Evolutionary conservation across 2,888 invertebrate genomes (phyloP).

Genomic region (Drosophila antonietae): DNA sequence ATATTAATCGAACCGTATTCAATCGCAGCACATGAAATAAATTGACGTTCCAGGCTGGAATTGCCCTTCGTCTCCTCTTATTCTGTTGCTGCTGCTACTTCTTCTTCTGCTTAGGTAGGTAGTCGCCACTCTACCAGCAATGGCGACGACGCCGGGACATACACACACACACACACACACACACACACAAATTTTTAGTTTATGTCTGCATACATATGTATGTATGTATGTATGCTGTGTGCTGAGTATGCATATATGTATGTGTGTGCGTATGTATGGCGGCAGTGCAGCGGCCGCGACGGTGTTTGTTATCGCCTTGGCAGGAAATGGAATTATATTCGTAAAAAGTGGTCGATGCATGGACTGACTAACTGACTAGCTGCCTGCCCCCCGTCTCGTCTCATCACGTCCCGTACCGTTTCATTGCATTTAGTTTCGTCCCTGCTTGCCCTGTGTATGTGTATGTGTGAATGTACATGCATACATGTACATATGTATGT

Average conservation of each 20-base stretch:
- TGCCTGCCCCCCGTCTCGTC: not conserved
- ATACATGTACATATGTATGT: too few species aligned
- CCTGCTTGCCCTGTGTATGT: slow-evolving; percentile 17
- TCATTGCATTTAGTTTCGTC: slow-evolving; percentile 8
- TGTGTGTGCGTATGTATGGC: slow-evolving; percentile 28
- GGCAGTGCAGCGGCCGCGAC: slow-evolving; percentile 46
- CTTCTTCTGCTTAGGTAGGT: slow-evolving; percentile 40
- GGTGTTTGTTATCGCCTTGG: slow-evolving; percentile 78
- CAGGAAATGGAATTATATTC: slow-evolving; percentile 82
- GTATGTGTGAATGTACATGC: not conserved
- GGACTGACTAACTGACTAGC: slow-evolving; percentile 11
- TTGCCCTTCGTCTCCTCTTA: slow-evolving; percentile 32
- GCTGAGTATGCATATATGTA: not conserved
- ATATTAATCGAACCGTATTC: slow-evolving; percentile 74
- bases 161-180: slow-evolving; percentile 30
- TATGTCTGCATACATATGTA: slow-evolving; percentile 19
- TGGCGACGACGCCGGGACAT: slow-evolving; percentile 66
- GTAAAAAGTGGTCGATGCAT: slow-evolving; percentile 70
- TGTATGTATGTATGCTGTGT: slow-evolving; percentile 10
- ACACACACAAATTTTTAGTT: slow-evolving; percentile 8
- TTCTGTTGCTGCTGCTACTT: slow-evolving; percentile 10
- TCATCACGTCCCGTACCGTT: not conserved
- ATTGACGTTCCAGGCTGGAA: slow-evolving; percentile 49
- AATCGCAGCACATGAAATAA: slow-evolving; percentile 67
- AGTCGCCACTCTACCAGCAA: slow-evolving; percentile 40